Evolutionary conservation across 2,888 invertebrate species (phyloP).

Genomic region (Spisula subtruncata): DNA sequence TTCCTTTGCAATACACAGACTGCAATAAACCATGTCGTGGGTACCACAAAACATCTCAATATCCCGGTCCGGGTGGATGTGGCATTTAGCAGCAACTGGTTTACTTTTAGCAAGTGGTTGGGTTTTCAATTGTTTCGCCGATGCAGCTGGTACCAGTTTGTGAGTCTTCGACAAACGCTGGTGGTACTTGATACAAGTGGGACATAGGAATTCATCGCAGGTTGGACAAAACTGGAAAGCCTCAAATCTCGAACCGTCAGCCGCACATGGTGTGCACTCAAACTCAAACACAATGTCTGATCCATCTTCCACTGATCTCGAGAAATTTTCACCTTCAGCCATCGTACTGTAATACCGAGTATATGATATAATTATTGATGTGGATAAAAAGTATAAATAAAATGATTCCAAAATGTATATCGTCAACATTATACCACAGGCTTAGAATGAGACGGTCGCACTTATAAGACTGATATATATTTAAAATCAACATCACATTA

Average conservation of each 20-base stretch:
- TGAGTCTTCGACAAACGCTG: not conserved
- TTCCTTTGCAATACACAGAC: conserved; percentile 18
- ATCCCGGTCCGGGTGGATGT: not conserved
- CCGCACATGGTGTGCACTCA: conserved; percentile 3
- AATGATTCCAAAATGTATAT: no score
- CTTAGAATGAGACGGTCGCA: no score
- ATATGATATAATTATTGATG: no score
- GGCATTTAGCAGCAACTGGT: conserved; percentile 12
- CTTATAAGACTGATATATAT: no score
- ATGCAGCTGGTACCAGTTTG: not conserved
- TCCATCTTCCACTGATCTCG: conserved; percentile 15
- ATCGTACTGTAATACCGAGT: not conserved
- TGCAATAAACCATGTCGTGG: conserved; percentile 32
- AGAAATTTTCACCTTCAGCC: not conserved
- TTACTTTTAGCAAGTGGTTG: not conserved
- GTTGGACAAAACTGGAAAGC: conserved; percentile 12
- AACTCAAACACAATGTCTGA: not conserved
- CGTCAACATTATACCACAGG: no score
- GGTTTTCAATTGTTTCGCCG: no score
- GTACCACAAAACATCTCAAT: conserved; percentile 32
- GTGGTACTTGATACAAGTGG: not conserved
- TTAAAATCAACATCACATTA: no score
- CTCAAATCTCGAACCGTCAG: not conserved
- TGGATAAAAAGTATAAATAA: no score
- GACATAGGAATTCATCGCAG: conserved; percentile 18